phyloP scores from a whole-genome alignment of 1,140 invertebrate species.

The Cepaea nemoralis region DNA sequence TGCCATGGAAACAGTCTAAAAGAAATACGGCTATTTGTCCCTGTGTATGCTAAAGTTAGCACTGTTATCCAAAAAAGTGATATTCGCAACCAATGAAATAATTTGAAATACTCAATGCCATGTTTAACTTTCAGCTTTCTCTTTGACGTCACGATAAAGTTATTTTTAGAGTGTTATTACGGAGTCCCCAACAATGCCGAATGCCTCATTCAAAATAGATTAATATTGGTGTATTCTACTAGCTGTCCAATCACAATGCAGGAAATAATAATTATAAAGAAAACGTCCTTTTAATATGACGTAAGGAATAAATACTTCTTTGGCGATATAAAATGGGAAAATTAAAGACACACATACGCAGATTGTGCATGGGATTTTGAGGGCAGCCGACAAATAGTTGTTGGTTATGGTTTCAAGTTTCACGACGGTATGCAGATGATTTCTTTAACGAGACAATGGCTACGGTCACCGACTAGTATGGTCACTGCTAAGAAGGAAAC shows the following conservation, averaged over 20 bases:
- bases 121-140: not conserved
- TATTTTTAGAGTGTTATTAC: not conserved
- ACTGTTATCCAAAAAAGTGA: not conserved
- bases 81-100: not conserved
- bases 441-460: no score
- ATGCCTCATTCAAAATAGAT: not conserved
- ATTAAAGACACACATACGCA: no score
- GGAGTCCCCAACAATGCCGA: not conserved
- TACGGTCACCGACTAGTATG: no score
- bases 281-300: no score
- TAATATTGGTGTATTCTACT: not conserved
- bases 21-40: not conserved
- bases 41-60: not conserved
- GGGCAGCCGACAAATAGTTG: no score
- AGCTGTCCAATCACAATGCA: not conserved
- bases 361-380: no score
- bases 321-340: no score
- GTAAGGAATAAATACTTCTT: no score
- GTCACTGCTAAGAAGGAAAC: no score
- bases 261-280: not conserved
- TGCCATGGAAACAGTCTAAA: constrained; percentile 6
- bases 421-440: no score
- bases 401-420: no score
- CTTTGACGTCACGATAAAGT: not conserved
- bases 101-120: not conserved